Evolutionary conservation across 2,113 vertebrate species (phyloP).

Genomic region (Siphamia tubifer): DNA sequence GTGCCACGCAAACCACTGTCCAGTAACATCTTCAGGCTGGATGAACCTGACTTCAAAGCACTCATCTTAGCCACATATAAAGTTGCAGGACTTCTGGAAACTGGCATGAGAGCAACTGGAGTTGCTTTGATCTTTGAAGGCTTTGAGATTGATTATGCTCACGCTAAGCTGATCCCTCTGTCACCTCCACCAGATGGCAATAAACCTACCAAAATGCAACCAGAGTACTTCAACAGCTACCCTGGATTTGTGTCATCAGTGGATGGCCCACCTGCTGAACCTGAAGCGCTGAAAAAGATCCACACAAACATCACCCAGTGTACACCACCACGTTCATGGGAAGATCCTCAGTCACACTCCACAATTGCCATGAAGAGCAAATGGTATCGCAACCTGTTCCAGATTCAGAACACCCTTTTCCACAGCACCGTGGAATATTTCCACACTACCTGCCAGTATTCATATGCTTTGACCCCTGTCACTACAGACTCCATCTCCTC

Average conservation of each 20-base stretch:
- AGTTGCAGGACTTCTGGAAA: conserved; percentile 68
- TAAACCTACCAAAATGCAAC: conserved; percentile 12
- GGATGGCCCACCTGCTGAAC: conserved; percentile 69
- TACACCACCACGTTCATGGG: conserved; percentile 73
- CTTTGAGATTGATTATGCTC: conserved; percentile 79
- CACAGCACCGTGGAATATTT: conserved; percentile 83
- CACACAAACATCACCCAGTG: conserved; percentile 70
- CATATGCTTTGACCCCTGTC: conserved; percentile 80
- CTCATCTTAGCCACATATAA: conserved; percentile 69
- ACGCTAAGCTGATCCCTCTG: conserved; percentile 78
- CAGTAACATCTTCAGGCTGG: conserved; percentile 76
- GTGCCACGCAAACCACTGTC: conserved; percentile 77
- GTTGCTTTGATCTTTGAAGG: conserved; percentile 81
- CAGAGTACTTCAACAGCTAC: conserved; percentile 68
- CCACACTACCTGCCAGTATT: conserved; percentile 68
- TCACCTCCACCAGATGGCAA: conserved; percentile 46
- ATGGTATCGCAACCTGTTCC: conserved; percentile 81
- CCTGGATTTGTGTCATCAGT: conserved; percentile 78
- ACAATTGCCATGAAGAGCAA: conserved; percentile 73
- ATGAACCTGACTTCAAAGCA: conserved; percentile 66
- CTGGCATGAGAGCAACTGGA: conserved; percentile 67
- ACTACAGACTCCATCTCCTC: conserved; percentile 84
- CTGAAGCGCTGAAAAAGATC: conserved; percentile 59
- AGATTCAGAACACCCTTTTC: conserved; percentile 82
- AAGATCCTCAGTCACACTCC: conserved; percentile 73